A percentile compares a stretch with the other conserved stretches of the same genome.
phyloP scores from a whole-genome alignment of 2,888 invertebrate genomes.

The Chymomyza procnemis region DNA sequence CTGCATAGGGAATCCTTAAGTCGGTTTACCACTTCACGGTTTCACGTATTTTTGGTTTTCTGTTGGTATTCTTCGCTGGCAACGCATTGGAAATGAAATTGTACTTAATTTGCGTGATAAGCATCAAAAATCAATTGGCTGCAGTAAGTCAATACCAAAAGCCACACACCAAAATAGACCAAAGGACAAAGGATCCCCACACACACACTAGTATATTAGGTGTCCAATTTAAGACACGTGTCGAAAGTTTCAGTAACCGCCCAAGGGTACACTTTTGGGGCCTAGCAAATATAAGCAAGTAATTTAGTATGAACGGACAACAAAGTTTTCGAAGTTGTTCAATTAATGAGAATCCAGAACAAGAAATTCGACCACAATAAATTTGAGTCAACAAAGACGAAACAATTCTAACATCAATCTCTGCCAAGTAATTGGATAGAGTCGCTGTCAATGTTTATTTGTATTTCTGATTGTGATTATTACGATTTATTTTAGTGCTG shows the following conservation, averaged over 20 bases:
- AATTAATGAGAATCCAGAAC: background rate
- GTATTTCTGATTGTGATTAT: too few species aligned
- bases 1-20: too few species aligned
- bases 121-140: slow-evolving; percentile 59
- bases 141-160: slow-evolving; percentile 32
- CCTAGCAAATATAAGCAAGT: background rate
- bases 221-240: background rate
- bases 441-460: too few species aligned
- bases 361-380: background rate
- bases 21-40: too few species aligned
- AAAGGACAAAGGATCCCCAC: background rate
- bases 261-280: slow-evolving; percentile 7
- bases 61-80: slow-evolving; percentile 8
- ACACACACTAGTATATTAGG: background rate
- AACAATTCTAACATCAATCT: too few species aligned
- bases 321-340: background rate
- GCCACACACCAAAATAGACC: background rate
- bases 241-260: slow-evolving; percentile 44
- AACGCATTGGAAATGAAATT: slow-evolving; percentile 59
- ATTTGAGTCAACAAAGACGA: too few species aligned
- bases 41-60: background rate
- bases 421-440: too few species aligned
- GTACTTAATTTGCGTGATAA: slow-evolving; percentile 67
- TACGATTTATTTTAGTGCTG: too few species aligned
- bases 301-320: background rate